phyloP scores from a whole-genome alignment of 2,113 vertebrate species.

The Galeopterus variegatus region DNA sequence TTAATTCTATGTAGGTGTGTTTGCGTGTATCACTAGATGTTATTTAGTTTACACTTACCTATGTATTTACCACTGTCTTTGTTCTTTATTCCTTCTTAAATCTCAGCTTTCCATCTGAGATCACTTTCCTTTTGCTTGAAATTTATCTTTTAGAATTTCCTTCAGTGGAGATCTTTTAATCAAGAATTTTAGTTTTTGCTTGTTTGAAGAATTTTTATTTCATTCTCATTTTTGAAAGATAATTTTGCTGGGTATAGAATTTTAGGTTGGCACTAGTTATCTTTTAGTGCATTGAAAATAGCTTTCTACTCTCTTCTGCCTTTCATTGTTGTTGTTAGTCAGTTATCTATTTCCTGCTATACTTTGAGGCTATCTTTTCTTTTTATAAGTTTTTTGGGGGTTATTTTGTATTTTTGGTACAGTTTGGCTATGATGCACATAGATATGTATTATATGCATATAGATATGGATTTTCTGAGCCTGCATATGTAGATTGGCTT shows the following conservation, averaged over 20 bases:
- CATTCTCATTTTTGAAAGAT: neutral
- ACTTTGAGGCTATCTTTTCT: neutral
- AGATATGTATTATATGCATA: neutral
- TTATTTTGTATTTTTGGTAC: neutral
- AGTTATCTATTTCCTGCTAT: neutral
- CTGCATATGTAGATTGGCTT: neutral
- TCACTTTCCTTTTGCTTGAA: neutral
- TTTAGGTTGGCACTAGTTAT: neutral
- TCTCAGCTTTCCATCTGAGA: neutral
- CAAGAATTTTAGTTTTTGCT: neutral
- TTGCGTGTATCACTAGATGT: neutral
- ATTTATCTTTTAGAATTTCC: neutral
- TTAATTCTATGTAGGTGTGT: neutral
- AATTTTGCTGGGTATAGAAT: neutral
- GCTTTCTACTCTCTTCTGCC: neutral
- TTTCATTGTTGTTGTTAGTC: neutral
- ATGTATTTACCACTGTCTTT: neutral
- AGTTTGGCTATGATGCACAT: neutral
- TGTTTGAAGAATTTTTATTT: neutral
- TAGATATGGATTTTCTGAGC: neutral
- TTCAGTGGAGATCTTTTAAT: neutral
- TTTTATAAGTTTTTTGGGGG: neutral
- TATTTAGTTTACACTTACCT: neutral
- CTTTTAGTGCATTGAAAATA: neutral
- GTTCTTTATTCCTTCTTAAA: neutral